A percentile compares a stretch with the other conserved stretches of the same genome.
Conservation (phyloP, 2,888 invertebrate genomes). For the Cremastobaeus sp. region DNA sequence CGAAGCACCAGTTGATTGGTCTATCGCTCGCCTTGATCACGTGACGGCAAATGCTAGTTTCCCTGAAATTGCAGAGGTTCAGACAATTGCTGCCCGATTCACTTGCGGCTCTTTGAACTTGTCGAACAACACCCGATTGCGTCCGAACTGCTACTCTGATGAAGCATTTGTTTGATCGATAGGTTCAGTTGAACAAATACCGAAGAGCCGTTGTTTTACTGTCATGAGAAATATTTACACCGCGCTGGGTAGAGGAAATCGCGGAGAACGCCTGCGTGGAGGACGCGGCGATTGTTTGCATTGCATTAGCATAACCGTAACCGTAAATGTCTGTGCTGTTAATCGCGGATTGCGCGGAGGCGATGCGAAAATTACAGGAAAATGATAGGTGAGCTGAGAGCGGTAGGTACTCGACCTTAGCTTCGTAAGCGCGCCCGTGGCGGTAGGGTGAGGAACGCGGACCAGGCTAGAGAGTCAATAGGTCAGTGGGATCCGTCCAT, state of each 20-base stretch:
- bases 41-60: no score
- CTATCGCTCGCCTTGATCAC: neutral
- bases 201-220: neutral
- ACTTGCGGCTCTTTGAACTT: neutral
- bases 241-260: neutral
- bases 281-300: slow-evolving; percentile 5
- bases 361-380: slow-evolving; percentile 27
- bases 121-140: neutral
- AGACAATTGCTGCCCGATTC: neutral
- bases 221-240: neutral
- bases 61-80: neutral
- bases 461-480: slow-evolving; percentile 73
- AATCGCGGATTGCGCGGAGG: slow-evolving; percentile 1
- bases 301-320: slow-evolving; percentile 8
- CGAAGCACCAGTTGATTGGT: neutral
- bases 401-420: slow-evolving; percentile 65
- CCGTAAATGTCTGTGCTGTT: neutral
- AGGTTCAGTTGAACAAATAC: no score
- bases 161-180: no score
- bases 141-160: no score
- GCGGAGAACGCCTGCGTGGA: neutral
- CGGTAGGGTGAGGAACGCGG: slow-evolving; percentile 64
- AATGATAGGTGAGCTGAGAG: slow-evolving; percentile 30
- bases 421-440: slow-evolving; percentile 63
- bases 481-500: slow-evolving; percentile 72